Evolutionary conservation across 2,797 vertebrate species (phyloP), one percentile per base, ranked within the genome.

Genomic region (Odontamblyopus lacepedii): DNA sequence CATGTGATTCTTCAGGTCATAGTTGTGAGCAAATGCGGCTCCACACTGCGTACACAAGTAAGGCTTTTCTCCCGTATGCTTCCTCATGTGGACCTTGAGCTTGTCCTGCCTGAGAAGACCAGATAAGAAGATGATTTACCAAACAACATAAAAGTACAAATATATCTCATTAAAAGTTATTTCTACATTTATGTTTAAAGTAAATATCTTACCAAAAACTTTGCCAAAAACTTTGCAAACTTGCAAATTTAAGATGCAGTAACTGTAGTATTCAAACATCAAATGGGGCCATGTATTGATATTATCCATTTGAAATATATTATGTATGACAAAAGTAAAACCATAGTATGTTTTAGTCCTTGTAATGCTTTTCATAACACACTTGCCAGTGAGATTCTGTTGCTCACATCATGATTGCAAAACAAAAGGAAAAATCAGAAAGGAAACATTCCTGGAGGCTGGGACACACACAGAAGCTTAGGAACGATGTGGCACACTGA

Each of bases 1-100:
- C 96, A 98, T 98, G 95, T 99, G 98, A 94, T 99, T 99, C 93
- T 98, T 98, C 93, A 99, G 95, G 95, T 99, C 98, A 86, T 99
- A 99, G 94, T 98, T 99, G 93, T 99, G 98, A 35, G 97, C 97
- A 61, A 99, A 99, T 75, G 98, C 97, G 0, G 97, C 98, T 0
- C 97, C 98, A 63, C 98, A 99, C 78, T 98, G 96, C 83, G 97
- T 96, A 91, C 98, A 99, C 92, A 97, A 89, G 92, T 99, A 99
- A 69, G 98, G 98, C 93, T 98, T 98, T 93, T 99, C 98, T 66
- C 98, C 98, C 2, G 97, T 99, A 92, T 99, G 97, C 76, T 99
- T 99, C 78, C 98, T 80, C 97, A 99, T 99, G 89, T 99, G 98
- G 81, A 99, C 97, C 92, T 99, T 99, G 85, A 99, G 95, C 94